Base-by-base conservation (phyloP, 1,140 invertebrate species). In the Zaprionus taronus region DNA sequence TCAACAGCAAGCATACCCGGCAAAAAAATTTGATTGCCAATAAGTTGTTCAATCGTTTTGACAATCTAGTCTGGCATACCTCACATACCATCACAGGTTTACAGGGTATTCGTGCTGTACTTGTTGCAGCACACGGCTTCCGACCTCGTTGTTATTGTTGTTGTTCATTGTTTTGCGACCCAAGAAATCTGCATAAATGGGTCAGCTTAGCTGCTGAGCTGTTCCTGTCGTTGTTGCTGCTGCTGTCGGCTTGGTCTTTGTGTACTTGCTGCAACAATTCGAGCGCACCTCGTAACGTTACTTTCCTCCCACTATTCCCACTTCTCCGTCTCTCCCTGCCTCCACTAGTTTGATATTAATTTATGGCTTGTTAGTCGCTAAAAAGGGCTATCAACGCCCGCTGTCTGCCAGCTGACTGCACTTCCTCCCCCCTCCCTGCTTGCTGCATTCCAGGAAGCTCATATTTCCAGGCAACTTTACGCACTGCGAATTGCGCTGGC, bases 131-230 rank as follows among this genome's bases (percentile, higher is more conserved):
- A 17, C 31, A 17, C 36, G 31, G 47, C 58, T 55, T 24, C 34
- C 36, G 51, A 31, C 31, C 9, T 31, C 9, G 2, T 17, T 9
- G 38, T 15, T n/a, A 15, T 60, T 65, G 73, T 58, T 77, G 53
- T 49, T 24, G 49, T 9, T 49, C 84, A 89, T 89, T 89, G 84
- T 89, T 89, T 81, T 76, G 24, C 53, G 69, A 44, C 14, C 73
- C 72, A 87, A 56, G 56, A 81, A 83, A 89, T 90, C 81, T 81
- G 79, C 85, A 81, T 84, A 89, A 90, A 89, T 89, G 81, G 84
- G 84, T 90, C 83, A 86, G 62, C 12, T 51, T 17, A 51, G 49
- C 56, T 5, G 56, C 71, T 14, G 34, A 31, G 31, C 36, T 38
- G 36, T 5, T 38, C 36, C 44, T 22, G 31, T 69, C 31, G 65